These are phyloP conservation scores for Neosilurus hyrtlii DNA, from an alignment of 2,797 vertebrate genomes.

Conservation along the genomic window DNA sequence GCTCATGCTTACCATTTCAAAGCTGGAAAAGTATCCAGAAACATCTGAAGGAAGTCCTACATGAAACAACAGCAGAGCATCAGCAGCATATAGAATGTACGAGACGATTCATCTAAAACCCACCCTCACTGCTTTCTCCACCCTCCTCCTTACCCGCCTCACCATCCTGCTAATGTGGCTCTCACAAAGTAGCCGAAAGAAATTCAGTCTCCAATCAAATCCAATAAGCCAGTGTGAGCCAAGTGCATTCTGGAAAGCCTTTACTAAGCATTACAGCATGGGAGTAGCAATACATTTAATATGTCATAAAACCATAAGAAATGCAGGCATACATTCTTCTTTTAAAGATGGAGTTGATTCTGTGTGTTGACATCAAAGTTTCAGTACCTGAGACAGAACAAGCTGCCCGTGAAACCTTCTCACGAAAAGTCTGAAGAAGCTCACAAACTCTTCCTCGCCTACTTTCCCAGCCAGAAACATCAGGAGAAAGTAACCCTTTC, in stretches of 20 bases:
- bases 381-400: constrained; percentile 89
- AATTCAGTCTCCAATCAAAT: constrained; percentile 23
- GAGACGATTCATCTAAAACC: background rate
- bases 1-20: constrained; percentile 76
- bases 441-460: constrained; percentile 78
- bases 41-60: constrained; percentile 90
- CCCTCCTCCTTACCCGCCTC: too few relatives aligned
- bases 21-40: constrained; percentile 83
- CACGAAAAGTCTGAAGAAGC: constrained; percentile 85
- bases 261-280: constrained; percentile 14
- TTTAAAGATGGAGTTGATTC: background rate
- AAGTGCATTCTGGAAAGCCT: constrained; percentile 19
- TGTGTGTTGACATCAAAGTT: background rate
- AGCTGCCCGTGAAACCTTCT: constrained; percentile 86
- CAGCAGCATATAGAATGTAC: background rate
- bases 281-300: background rate
- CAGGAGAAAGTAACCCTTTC: constrained; percentile 92
- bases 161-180: background rate
- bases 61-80: constrained; percentile 34
- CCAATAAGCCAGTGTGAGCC: background rate
- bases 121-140: background rate
- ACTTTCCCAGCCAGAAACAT: constrained; percentile 78
- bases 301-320: background rate
- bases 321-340: background rate
- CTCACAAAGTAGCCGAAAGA: constrained; percentile 6